These are phyloP conservation scores for Aerospiza tachiro DNA, from an alignment of 2,797 vertebrate species.

Conservation along the genomic window DNA sequence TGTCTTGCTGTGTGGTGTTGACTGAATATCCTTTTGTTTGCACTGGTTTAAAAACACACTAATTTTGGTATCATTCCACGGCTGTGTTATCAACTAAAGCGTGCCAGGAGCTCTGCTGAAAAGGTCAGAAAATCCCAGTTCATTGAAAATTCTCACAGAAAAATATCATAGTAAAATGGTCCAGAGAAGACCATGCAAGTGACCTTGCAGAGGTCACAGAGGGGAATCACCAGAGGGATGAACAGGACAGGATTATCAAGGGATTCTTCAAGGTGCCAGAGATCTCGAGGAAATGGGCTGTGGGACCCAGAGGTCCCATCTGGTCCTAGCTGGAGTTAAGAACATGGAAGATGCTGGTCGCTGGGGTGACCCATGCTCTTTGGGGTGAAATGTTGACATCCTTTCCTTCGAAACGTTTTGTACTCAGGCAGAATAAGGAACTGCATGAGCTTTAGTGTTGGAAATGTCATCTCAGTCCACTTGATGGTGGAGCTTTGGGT, in stretches of 20 bases:
- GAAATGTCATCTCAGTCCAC: neutral
- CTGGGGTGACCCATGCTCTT: neutral
- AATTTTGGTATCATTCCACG: neutral
- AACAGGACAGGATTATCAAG: neutral
- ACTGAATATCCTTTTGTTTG: neutral
- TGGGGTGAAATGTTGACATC: neutral
- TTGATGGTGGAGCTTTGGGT: neutral
- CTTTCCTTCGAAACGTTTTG: fast-evolving
- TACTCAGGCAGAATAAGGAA: neutral
- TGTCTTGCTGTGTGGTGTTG: neutral
- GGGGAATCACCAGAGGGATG: neutral
- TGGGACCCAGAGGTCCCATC: neutral
- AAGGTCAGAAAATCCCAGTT: neutral
- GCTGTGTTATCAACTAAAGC: neutral
- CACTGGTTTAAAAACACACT: neutral
- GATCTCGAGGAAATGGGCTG: neutral
- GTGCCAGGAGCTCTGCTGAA: neutral
- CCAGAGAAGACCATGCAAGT: neutral
- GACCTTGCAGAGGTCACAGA: neutral
- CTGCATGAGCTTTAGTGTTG: neutral
- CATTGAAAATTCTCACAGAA: neutral
- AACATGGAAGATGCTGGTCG: neutral
- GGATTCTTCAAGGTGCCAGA: neutral
- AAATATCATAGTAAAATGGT: fast-evolving
- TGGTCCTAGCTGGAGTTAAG: neutral